Evolutionary conservation across 2,797 vertebrate genomes (phyloP).

Genomic region (Caiman crocodilus): DNA sequence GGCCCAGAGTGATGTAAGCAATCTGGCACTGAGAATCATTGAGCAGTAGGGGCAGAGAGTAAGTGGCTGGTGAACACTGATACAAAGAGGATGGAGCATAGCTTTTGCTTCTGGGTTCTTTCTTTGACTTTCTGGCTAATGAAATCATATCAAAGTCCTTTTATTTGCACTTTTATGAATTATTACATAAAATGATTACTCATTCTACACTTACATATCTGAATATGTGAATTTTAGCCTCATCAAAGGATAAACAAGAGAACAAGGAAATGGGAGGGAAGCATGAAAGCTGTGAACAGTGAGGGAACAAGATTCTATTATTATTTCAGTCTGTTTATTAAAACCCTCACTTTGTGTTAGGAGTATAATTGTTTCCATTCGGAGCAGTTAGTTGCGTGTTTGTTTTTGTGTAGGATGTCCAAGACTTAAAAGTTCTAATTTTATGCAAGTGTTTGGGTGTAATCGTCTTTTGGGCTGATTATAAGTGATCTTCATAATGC

Average conservation of each 20-base stretch:
- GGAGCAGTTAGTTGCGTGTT: too few relatives aligned
- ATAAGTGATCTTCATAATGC: background rate
- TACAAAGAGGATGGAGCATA: fast-evolving
- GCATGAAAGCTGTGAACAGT: background rate
- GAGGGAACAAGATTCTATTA: background rate
- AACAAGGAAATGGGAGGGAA: background rate
- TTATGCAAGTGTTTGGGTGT: background rate
- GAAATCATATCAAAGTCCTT: background rate
- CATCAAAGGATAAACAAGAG: background rate
- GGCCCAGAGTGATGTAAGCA: background rate
- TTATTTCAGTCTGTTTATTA: too few relatives aligned
- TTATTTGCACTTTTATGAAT: background rate
- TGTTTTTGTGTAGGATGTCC: too few relatives aligned
- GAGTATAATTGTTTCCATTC: too few relatives aligned
- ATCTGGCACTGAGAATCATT: background rate
- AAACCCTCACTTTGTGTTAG: too few relatives aligned
- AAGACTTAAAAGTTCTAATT: background rate
- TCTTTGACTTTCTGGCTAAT: background rate
- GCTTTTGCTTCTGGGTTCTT: background rate
- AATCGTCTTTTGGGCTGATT: too few relatives aligned
- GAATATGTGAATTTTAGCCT: background rate
- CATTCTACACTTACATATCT: background rate
- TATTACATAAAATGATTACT: too few relatives aligned
- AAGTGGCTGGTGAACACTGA: fast-evolving
- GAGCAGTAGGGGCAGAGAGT: fast-evolving